These are phyloP conservation scores for Bradynema listronoti DNA, from an alignment of 1,140 invertebrate species.

Conservation along the genomic window DNA sequence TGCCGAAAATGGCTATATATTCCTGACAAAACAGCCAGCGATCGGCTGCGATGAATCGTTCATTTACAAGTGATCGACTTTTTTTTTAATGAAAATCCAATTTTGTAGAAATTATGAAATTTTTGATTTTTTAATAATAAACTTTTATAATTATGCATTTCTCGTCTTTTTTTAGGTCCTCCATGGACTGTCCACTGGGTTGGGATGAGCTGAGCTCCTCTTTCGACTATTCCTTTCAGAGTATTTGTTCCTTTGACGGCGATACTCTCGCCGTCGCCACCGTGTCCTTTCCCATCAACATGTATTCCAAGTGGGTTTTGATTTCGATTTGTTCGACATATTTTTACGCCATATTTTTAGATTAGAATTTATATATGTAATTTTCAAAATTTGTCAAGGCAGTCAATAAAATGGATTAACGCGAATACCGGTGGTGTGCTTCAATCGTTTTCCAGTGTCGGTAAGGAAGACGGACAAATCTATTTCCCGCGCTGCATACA, in stretches of 20 bases:
- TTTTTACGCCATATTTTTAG: neutral
- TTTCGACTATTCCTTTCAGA: conserved; percentile 47
- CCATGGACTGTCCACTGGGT: conserved; percentile 43
- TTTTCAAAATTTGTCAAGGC: conserved; percentile 34
- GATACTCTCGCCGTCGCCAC: conserved; percentile 46
- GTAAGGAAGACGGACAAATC: conserved; percentile 49
- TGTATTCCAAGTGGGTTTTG: conserved; percentile 54
- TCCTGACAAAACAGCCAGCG: conserved; percentile 32
- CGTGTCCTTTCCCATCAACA: conserved; percentile 44
- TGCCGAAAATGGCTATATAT: conserved; percentile 43
- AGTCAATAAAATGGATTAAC: conserved; percentile 44
- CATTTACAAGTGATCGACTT: conserved; percentile 38
- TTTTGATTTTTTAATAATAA: no score
- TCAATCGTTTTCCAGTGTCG: conserved; percentile 27
- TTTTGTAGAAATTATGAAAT: no score
- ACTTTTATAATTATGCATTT: no score
- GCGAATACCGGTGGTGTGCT: conserved; percentile 29
- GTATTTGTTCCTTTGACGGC: conserved; percentile 40
- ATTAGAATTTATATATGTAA: conserved; percentile 19
- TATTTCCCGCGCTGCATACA: conserved; percentile 49
- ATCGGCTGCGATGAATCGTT: conserved; percentile 39
- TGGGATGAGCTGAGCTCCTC: conserved; percentile 48
- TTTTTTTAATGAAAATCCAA: neutral
- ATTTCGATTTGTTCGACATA: no score
- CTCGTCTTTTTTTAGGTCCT: conserved; percentile 40